Conservation (phyloP, 2,888 invertebrate genomes). For the Hecatera dysodea region DNA sequence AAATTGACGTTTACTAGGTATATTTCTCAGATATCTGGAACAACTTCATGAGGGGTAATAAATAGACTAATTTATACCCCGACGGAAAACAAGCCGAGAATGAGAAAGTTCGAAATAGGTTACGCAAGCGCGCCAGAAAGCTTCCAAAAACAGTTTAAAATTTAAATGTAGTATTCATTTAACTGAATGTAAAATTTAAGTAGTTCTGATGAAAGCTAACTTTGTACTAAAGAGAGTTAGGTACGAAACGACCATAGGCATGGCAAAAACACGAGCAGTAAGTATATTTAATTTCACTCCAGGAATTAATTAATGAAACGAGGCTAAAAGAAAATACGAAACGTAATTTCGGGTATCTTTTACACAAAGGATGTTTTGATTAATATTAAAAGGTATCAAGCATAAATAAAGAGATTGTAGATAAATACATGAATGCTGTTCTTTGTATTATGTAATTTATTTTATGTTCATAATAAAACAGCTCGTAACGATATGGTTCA, state of each 20-base stretch:
- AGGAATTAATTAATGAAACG: conserved; percentile 68
- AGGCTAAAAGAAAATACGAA: conserved; percentile 67
- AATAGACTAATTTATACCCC: conserved; percentile 21
- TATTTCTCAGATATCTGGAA: conserved; percentile 36
- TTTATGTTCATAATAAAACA: conserved; percentile 50
- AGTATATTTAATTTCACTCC: conserved; percentile 67
- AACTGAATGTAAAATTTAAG: conserved; percentile 41
- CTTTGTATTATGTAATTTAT: conserved; percentile 36
- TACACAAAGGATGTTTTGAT: conserved; percentile 64
- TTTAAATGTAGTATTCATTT: conserved; percentile 51
- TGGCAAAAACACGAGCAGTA: conserved; percentile 59
- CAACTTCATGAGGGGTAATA: conserved; percentile 16
- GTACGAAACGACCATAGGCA: conserved; percentile 37
- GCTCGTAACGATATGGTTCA: conserved; percentile 33
- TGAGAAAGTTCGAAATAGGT: conserved; percentile 33
- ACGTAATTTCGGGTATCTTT: conserved; percentile 64
- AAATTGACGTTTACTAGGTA: conserved; percentile 44
- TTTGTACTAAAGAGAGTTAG: conserved; percentile 39
- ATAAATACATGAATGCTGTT: conserved; percentile 39
- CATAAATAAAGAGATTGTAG: conserved; percentile 51
- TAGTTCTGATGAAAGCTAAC: conserved; percentile 44
- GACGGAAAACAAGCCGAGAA: conserved; percentile 1
- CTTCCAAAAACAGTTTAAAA: conserved; percentile 43
- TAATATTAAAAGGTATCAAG: conserved; percentile 58
- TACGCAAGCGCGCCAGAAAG: conserved; percentile 31